phyloP scores from a whole-genome alignment of 2,113 vertebrate species.

The Antigone vipio region DNA sequence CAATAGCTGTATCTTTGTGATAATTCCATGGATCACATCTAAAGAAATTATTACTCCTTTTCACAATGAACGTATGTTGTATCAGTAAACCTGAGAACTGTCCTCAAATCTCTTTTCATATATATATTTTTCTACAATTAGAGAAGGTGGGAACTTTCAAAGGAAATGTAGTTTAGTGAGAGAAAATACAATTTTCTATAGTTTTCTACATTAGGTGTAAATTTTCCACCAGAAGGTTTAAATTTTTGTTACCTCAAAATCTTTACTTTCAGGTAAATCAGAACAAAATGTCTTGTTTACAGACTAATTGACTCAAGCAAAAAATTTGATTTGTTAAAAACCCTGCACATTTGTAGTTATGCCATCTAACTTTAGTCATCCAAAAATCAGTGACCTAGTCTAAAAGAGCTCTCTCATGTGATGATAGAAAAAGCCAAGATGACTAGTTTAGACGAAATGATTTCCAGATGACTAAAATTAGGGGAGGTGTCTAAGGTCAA shows the following conservation, averaged over 20 bases:
- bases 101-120: not conserved
- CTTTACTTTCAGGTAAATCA: not conserved
- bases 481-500: not conserved
- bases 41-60: not conserved
- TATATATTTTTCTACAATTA: not conserved
- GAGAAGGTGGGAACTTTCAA: not conserved
- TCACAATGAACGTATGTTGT: not conserved
- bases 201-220: not conserved
- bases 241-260: not conserved
- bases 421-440: not conserved
- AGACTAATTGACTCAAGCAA: not conserved
- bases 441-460: not conserved
- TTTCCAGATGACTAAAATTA: not conserved
- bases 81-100: not conserved
- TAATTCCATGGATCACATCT: not conserved
- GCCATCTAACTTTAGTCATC: not conserved
- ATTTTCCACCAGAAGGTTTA: not conserved
- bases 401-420: not conserved
- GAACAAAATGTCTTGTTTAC: not conserved
- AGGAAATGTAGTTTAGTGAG: not conserved
- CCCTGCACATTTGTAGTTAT: not conserved
- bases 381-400: not conserved
- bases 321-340: not conserved
- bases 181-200: not conserved
- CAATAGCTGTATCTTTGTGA: not conserved